Evolutionary conservation across 1,140 invertebrate genomes (phyloP).

Genomic region (Meloidogyne floridensis): DNA sequence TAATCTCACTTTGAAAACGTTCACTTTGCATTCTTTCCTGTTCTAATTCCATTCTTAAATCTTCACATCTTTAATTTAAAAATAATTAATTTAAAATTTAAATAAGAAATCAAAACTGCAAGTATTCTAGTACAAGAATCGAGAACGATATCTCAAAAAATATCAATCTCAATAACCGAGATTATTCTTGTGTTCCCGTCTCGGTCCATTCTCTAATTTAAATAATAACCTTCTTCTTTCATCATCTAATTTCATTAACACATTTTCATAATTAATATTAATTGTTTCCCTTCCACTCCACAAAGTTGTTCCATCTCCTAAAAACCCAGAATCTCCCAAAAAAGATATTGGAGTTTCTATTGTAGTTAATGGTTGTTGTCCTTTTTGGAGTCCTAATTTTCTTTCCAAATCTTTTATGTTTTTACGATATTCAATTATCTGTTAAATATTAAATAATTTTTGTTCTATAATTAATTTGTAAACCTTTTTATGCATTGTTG

Average conservation of each 20-base stretch:
- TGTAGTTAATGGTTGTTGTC: conserved; percentile 28
- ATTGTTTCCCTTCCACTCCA: conserved; percentile 44
- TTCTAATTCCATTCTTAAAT: conserved; percentile 59
- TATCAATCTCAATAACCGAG: no score
- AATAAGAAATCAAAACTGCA: no score
- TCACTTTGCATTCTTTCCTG: conserved; percentile 58
- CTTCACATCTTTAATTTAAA: conserved; percentile 53
- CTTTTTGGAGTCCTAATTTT: conserved; percentile 46
- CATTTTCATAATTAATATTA: conserved; percentile 58
- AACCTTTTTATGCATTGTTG: conserved; percentile 62
- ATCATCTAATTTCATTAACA: conserved; percentile 59
- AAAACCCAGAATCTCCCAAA: conserved; percentile 56
- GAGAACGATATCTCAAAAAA: no score
- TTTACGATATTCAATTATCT: conserved; percentile 62
- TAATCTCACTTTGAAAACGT: conserved; percentile 57
- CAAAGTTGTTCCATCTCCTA: conserved; percentile 33
- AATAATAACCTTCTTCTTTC: conserved; percentile 55
- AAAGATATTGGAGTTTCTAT: conserved; percentile 47
- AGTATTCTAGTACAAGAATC: no score
- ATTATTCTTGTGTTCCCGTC: no score
- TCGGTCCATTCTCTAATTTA: background rate
- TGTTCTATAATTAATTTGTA: background rate
- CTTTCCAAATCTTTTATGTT: conserved; percentile 63
- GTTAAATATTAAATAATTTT: conserved; percentile 1
- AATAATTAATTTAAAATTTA: background rate